These are phyloP conservation scores for Drosophila mauritiana DNA, from an alignment of 1,140 invertebrate genomes.

Conservation along the genomic window DNA sequence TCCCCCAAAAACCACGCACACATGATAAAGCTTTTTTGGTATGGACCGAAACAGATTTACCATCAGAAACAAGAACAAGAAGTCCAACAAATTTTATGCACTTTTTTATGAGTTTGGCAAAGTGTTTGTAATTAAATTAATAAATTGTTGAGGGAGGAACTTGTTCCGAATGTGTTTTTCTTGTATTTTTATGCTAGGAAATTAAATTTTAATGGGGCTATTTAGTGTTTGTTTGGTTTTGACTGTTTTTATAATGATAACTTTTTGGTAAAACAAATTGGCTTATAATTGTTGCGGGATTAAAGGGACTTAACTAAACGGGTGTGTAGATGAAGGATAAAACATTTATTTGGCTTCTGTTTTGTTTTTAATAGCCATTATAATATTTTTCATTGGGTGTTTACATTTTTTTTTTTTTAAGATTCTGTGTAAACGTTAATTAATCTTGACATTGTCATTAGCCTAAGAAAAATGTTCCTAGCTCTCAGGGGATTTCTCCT, in stretches of 20 bases:
- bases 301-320: slow-evolving; percentile 17
- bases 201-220: slow-evolving; percentile 65
- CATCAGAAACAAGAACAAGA: slow-evolving; percentile 34
- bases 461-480: slow-evolving; percentile 9
- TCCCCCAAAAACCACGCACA: slow-evolving; percentile 16
- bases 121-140: slow-evolving; percentile 78
- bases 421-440: slow-evolving; percentile 25
- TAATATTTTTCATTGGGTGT: not conserved
- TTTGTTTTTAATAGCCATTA: not conserved
- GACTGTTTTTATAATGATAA: slow-evolving; percentile 24
- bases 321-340: not conserved
- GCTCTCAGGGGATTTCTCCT: slow-evolving; percentile 10
- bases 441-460: slow-evolving; percentile 38
- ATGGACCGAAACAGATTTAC: slow-evolving; percentile 68
- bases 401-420: slow-evolving; percentile 2
- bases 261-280: slow-evolving; percentile 33
- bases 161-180: slow-evolving; percentile 17
- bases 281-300: slow-evolving; percentile 13
- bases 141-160: slow-evolving; percentile 54
- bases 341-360: too few relatives aligned
- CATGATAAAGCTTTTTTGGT: slow-evolving; percentile 59
- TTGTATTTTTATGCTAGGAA: slow-evolving; percentile 45
- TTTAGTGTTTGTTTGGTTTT: slow-evolving; percentile 38
- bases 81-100: slow-evolving; percentile 68
- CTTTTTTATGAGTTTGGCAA: slow-evolving; percentile 71